Evolutionary conservation across 2,888 invertebrate species (phyloP).

Genomic region (Aleiodes leptofemur): DNA sequence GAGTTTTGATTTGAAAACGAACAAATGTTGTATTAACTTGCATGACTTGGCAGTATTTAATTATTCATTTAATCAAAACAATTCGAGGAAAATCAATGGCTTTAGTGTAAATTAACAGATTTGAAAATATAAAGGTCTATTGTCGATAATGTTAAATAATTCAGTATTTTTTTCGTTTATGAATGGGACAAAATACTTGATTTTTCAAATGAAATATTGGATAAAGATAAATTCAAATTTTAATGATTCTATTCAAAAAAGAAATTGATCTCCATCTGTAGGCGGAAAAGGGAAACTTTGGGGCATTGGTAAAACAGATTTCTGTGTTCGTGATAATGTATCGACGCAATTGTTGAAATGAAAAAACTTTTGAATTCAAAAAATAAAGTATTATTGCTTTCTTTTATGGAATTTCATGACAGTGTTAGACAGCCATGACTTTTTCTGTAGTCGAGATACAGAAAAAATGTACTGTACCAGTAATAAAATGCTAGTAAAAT

Average conservation of each 20-base stretch:
- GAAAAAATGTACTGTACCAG: conserved; percentile 94
- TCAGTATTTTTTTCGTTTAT: neutral
- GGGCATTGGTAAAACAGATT: no score
- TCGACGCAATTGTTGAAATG: no score
- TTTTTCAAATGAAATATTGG: no score
- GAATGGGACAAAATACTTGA: neutral
- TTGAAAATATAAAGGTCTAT: neutral
- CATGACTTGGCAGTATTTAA: conserved; percentile 13
- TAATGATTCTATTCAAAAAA: no score
- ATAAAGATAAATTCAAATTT: no score
- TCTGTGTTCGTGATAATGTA: no score
- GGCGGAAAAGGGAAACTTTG: no score
- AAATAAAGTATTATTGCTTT: neutral
- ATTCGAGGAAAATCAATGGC: neutral
- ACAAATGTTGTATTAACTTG: neutral
- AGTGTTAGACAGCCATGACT: conserved; percentile 81
- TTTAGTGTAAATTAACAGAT: neutral
- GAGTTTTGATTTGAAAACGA: no score
- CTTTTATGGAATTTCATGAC: neutral
- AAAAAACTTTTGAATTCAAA: neutral
- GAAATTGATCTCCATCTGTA: no score
- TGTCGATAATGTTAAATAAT: conserved; percentile 11
- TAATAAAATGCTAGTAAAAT: conserved; percentile 93
- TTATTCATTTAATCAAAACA: conserved; percentile 12
- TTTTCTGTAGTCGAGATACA: conserved; percentile 87